Evolutionary conservation across 2,888 invertebrate species (phyloP).

Genomic region (Drosophila algonquin): DNA sequence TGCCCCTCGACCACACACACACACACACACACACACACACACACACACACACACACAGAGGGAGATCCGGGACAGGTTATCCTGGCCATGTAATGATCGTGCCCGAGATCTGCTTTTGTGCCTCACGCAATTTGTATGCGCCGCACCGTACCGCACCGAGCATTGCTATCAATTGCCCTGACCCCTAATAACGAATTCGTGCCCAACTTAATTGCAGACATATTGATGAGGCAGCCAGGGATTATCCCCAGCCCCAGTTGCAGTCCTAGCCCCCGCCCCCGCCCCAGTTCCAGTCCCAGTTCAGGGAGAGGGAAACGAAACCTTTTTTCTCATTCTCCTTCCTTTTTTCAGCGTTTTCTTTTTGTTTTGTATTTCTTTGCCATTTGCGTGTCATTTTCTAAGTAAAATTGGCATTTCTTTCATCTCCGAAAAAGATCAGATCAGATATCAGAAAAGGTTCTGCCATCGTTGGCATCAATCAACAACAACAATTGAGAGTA

Average conservation of each 20-base stretch:
- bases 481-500: slow-evolving; percentile 62
- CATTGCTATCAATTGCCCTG: slow-evolving; percentile 66
- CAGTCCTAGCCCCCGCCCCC: not conserved
- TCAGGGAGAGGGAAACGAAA: slow-evolving; percentile 12
- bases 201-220: slow-evolving; percentile 72
- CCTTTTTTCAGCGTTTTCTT: not conserved
- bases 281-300: too few species aligned
- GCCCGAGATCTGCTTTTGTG: slow-evolving; percentile 46
- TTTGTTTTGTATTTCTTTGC: slow-evolving; percentile 19
- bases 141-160: slow-evolving; percentile 10
- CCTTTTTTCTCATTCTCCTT: slow-evolving; percentile 16
- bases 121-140: slow-evolving; percentile 68
- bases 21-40: not conserved
- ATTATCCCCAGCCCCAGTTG: slow-evolving; percentile 41
- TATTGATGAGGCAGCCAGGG: slow-evolving; percentile 60
- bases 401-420: slow-evolving; percentile 74
- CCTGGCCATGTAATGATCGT: slow-evolving; percentile 43
- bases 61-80: slow-evolving; percentile 24
- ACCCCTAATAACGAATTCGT: slow-evolving; percentile 77
- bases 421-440: slow-evolving; percentile 38
- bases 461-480: slow-evolving; percentile 60
- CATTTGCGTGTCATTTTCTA: slow-evolving; percentile 74
- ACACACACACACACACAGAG: too few species aligned
- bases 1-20: not conserved
- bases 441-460: slow-evolving; percentile 55